A percentile compares a stretch with the other conserved stretches of the same genome.
Conservation (phyloP, 2,888 invertebrate genomes). For the Dorcus parallelipipedus region DNA sequence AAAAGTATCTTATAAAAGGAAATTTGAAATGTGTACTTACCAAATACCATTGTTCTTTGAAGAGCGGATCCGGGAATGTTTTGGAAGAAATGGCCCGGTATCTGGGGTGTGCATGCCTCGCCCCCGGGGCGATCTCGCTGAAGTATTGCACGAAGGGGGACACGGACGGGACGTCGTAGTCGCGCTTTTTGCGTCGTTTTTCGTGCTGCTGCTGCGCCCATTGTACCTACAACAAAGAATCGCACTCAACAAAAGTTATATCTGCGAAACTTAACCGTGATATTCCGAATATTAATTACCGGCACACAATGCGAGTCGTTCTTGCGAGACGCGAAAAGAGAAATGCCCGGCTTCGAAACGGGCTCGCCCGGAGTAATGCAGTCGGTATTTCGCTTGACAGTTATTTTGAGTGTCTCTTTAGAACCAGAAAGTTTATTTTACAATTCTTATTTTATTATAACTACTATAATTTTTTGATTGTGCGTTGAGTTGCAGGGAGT, state of each 20-base stretch:
- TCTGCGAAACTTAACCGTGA: neutral
- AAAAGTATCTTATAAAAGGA: too few relatives aligned
- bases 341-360: too few relatives aligned
- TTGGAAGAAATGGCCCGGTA: constrained; percentile 49
- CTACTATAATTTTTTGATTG: too few relatives aligned
- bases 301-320: too few relatives aligned
- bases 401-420: too few relatives aligned
- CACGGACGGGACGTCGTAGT: constrained; percentile 61
- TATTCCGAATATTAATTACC: too few relatives aligned
- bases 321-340: too few relatives aligned
- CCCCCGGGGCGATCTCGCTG: constrained; percentile 50
- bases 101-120: constrained; percentile 48
- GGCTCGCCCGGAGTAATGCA: too few relatives aligned
- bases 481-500: too few relatives aligned
- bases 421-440: too few relatives aligned
- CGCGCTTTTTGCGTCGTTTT: constrained; percentile 83
- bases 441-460: too few relatives aligned
- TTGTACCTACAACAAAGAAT: constrained; percentile 60
- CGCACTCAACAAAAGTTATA: constrained; percentile 6
- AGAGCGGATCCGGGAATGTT: constrained; percentile 86
- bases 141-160: constrained; percentile 51
- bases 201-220: constrained; percentile 97
- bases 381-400: too few relatives aligned
- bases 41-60: constrained; percentile 96
- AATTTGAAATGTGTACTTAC: constrained; percentile 59